Conservation (phyloP, 2,113 vertebrate genomes). For the Odobenus rosmarus region DNA sequence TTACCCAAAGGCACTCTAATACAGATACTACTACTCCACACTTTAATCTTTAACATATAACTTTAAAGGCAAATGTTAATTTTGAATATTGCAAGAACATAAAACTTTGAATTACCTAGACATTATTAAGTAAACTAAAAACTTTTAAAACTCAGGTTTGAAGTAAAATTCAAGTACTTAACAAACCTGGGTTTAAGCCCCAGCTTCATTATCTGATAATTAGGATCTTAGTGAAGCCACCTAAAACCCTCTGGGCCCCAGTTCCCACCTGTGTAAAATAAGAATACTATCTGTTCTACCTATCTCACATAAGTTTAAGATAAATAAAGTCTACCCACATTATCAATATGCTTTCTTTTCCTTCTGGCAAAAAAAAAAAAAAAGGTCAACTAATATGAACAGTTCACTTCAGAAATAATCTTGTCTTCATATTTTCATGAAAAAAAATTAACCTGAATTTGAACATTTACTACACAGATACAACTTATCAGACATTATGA, state of each 20-base stretch:
- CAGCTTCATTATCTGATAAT: slow-evolving; percentile 14
- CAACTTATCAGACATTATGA: neutral
- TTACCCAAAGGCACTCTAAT: slow-evolving; percentile 11
- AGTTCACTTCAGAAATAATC: slow-evolving; percentile 31
- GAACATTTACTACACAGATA: slow-evolving; percentile 35
- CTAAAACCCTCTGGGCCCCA: slow-evolving; percentile 7
- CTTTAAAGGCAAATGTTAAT: slow-evolving; percentile 32
- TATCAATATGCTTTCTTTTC: neutral
- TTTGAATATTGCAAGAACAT: neutral
- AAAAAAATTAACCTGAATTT: neutral
- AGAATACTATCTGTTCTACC: neutral
- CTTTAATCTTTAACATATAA: slow-evolving; percentile 26
- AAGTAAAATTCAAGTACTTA: slow-evolving; percentile 34
- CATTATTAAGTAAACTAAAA: slow-evolving; percentile 9
- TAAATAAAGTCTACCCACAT: neutral
- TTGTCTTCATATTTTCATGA: neutral
- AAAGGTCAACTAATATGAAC: neutral
- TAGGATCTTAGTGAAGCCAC: neutral
- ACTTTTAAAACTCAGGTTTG: neutral
- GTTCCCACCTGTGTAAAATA: neutral
- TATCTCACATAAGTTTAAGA: neutral
- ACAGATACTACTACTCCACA: neutral
- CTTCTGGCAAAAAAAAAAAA: neutral
- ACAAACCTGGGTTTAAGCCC: neutral
- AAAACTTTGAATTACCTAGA: neutral